phyloP scores from a whole-genome alignment of 2,888 invertebrate species.

The Parasteatoda lunata region DNA sequence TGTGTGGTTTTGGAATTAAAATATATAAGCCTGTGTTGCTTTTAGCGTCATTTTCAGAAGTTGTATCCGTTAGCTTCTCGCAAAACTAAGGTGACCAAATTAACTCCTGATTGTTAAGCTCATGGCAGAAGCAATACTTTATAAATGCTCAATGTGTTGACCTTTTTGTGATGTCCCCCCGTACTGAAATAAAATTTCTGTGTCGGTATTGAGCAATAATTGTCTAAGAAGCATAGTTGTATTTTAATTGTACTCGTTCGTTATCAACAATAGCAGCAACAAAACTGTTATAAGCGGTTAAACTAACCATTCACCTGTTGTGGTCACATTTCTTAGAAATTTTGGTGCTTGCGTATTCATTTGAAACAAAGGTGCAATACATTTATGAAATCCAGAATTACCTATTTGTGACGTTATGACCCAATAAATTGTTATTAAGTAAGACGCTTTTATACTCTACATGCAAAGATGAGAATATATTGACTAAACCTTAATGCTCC shows the following conservation, averaged over 20 bases:
- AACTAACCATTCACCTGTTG: slow-evolving; percentile 19
- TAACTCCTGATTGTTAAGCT: background rate
- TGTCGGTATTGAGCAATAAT: background rate
- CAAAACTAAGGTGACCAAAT: background rate
- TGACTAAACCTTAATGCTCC: slow-evolving; percentile 20
- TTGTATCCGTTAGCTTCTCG: too few species aligned
- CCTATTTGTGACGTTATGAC: slow-evolving; percentile 64
- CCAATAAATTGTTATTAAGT: slow-evolving; percentile 65
- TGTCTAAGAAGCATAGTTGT: background rate
- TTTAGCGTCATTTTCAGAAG: too few species aligned
- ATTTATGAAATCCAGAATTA: slow-evolving; percentile 61
- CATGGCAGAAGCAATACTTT: background rate
- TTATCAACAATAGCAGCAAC: background rate
- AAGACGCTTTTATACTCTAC: slow-evolving; percentile 52
- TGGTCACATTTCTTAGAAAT: slow-evolving; percentile 40
- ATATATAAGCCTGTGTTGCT: too few species aligned
- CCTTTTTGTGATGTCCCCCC: background rate
- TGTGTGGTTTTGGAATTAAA: too few species aligned
- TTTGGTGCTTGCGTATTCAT: slow-evolving; percentile 66
- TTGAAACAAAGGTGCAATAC: slow-evolving; percentile 66
- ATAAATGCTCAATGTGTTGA: background rate
- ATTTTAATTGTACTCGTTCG: background rate
- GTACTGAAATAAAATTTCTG: background rate
- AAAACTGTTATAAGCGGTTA: background rate
- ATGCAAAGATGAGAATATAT: slow-evolving; percentile 31